phyloP scores from a whole-genome alignment of 2,888 invertebrate genomes.

The Caenorhabditis parvicauda region DNA sequence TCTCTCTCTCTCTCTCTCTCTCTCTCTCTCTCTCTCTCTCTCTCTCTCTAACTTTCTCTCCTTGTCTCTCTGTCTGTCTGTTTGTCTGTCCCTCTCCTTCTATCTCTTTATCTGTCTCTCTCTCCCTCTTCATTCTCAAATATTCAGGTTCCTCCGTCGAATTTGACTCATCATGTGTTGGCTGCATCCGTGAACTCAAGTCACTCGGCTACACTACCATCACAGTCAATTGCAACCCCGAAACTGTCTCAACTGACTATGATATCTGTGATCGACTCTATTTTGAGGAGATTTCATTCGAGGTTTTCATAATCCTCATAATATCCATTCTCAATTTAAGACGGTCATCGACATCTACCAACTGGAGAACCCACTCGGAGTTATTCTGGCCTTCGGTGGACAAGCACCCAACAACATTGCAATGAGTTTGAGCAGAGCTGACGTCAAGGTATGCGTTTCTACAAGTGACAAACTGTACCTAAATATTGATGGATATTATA shows the following conservation, averaged over 20 bases:
- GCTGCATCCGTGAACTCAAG: slow-evolving; percentile 83
- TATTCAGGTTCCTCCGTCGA: slow-evolving; percentile 94
- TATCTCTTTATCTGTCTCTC: no score
- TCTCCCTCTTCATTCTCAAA: slow-evolving; percentile 11
- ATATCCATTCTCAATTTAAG: no score
- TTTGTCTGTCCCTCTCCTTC: no score
- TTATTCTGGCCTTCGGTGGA: slow-evolving; percentile 95
- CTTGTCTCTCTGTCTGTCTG: no score
- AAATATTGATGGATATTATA: no score
- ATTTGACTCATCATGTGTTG: slow-evolving; percentile 98
- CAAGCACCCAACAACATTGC: slow-evolving; percentile 99
- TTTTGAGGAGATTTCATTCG: slow-evolving; percentile 90
- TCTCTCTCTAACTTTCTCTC: no score
- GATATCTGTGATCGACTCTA: slow-evolving; percentile 98
- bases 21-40: no score
- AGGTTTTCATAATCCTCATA: no score
- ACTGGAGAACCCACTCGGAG: slow-evolving; percentile 85
- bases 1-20: no score
- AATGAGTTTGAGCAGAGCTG: slow-evolving; percentile 81
- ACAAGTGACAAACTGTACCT: no score
- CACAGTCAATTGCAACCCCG: slow-evolving; percentile 98
- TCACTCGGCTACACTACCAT: slow-evolving; percentile 74
- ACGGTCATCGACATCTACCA: slow-evolving; percentile 72
- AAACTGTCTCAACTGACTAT: slow-evolving; percentile 96
- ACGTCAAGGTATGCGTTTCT: no score